Percentiles rank a stretch among this genome's conserved stretches.
Conservation (phyloP, 2,888 invertebrate genomes). For the Eudasyphora cyanicolor region DNA sequence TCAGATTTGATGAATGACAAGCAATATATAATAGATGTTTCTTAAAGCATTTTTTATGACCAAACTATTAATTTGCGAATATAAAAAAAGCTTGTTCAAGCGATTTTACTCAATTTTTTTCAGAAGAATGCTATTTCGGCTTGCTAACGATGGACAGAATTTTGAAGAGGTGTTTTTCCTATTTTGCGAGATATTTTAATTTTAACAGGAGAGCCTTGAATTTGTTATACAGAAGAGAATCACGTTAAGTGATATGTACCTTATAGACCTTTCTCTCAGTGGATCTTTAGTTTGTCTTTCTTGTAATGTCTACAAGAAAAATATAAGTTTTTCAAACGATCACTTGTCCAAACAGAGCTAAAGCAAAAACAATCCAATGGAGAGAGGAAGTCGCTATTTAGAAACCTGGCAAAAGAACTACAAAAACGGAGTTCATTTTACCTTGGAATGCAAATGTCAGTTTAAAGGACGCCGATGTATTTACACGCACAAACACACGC, state of each 20-base stretch:
- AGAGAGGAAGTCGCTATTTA: conserved; percentile 54
- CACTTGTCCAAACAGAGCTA: conserved; percentile 54
- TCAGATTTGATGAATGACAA: too few relatives aligned
- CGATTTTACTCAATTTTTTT: too few relatives aligned
- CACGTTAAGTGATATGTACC: neutral
- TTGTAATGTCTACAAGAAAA: conserved; percentile 23
- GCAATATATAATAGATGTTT: too few relatives aligned
- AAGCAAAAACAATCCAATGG: conserved; percentile 17
- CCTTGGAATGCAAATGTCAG: conserved; percentile 60
- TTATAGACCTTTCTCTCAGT: conserved; percentile 4
- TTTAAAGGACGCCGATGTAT: conserved; percentile 12
- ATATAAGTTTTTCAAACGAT: conserved; percentile 33
- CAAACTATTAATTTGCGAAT: too few relatives aligned
- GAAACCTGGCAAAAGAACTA: conserved; percentile 36
- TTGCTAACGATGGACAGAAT: too few relatives aligned
- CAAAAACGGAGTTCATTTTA: conserved; percentile 31
- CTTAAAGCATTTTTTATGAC: too few relatives aligned
- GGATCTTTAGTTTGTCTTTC: neutral
- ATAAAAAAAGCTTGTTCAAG: too few relatives aligned
- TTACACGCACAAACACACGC: neutral
- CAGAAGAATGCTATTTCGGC: too few relatives aligned
- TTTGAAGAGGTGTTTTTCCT: too few relatives aligned
- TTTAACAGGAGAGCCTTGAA: too few relatives aligned
- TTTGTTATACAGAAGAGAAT: too few relatives aligned
- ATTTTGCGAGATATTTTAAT: too few relatives aligned